Conservation (phyloP, 53 echinoderm and acorn worm species). For the Holothuria leucospilota region DNA sequence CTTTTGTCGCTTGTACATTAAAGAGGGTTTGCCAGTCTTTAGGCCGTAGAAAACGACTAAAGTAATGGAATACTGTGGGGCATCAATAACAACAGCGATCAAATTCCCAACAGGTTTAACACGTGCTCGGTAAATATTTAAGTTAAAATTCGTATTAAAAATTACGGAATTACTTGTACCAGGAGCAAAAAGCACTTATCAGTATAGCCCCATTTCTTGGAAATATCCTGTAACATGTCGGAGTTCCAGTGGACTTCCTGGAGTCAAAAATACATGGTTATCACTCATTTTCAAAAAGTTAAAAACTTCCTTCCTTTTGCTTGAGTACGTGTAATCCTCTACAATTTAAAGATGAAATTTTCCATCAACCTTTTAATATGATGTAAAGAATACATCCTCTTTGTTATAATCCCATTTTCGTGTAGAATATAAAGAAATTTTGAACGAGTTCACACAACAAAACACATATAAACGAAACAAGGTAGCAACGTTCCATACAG, state of each 20-base stretch:
- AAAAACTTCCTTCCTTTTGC: slow-evolving; percentile 21
- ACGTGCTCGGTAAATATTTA: too few relatives aligned
- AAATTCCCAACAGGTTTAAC: too few relatives aligned
- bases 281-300: not conserved
- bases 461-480: not conserved
- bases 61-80: too few relatives aligned
- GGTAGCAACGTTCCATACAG: not conserved
- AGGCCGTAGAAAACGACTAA: too few relatives aligned
- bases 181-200: not conserved
- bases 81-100: too few relatives aligned
- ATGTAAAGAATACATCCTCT: too few relatives aligned
- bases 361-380: not conserved
- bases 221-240: not conserved
- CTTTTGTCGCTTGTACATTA: too few relatives aligned
- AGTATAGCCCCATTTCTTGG: not conserved
- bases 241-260: not conserved
- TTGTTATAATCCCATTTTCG: too few relatives aligned
- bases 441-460: not conserved
- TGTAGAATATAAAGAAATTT: not conserved
- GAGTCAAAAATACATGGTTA: too few relatives aligned
- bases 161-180: not conserved
- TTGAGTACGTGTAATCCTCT: slow-evolving; percentile 25
- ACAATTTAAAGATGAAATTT: slow-evolving; percentile 25
- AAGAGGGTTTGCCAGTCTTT: too few relatives aligned
- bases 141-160: too few relatives aligned